Conservation (phyloP, 1,140 invertebrate species). For the Drosophila sp. region DNA sequence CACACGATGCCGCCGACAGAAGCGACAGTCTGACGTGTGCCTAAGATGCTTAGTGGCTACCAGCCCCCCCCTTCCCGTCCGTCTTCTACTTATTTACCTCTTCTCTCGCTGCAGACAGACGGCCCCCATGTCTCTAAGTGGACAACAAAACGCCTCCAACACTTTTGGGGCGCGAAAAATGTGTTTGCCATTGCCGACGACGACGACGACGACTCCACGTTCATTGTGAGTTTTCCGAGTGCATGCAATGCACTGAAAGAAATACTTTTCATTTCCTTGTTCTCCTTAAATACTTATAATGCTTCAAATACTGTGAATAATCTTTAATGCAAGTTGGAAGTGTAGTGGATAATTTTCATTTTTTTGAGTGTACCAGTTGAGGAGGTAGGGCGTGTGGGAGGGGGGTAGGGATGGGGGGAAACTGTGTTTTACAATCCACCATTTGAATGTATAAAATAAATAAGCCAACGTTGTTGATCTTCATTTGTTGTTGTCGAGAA, state of each 20-base stretch:
- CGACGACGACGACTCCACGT: constrained; percentile 3
- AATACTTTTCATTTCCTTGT: no score
- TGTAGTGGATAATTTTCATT: background rate
- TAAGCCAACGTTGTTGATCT: constrained; percentile 73
- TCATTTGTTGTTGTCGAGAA: constrained; percentile 77
- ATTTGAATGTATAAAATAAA: constrained; percentile 71
- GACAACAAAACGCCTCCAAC: constrained; percentile 80
- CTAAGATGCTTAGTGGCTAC: constrained; percentile 76
- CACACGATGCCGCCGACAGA: constrained; percentile 59
- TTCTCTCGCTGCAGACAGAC: constrained; percentile 34
- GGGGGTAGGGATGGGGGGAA: constrained; percentile 50
- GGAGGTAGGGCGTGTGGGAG: background rate
- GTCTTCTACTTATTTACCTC: constrained; percentile 8
- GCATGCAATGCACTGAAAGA: constrained; percentile 7
- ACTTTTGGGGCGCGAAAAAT: constrained; percentile 79
- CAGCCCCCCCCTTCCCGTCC: constrained; percentile 5
- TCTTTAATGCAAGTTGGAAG: no score
- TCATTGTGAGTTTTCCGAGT: constrained; percentile 27
- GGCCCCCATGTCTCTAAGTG: constrained; percentile 71
- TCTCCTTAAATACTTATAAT: no score
- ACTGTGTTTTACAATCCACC: constrained; percentile 3
- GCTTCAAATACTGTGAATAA: no score
- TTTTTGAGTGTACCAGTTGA: background rate
- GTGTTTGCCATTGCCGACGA: constrained; percentile 68
- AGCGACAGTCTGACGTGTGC: constrained; percentile 79